A percentile compares a stretch with the other conserved stretches of the same genome.
phyloP scores from a whole-genome alignment of 2,113 vertebrate species.

The Halcyon senegalensis region DNA sequence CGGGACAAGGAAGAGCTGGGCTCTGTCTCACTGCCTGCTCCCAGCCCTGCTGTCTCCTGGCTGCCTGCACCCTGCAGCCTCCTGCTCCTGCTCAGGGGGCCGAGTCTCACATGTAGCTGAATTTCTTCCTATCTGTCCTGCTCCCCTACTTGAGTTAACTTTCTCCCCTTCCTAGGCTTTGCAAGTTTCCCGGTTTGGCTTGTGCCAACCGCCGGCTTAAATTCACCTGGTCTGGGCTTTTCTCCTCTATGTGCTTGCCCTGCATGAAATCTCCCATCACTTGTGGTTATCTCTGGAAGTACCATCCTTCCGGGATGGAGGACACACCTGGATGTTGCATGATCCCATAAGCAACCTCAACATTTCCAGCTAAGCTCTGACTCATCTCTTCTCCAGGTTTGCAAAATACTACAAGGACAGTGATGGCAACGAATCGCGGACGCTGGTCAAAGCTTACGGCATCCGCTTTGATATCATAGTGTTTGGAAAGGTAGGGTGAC shows the following conservation, averaged over 20 bases:
- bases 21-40: background rate
- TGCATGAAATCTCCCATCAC: background rate
- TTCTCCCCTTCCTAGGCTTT: background rate
- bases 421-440: slow-evolving; percentile 75
- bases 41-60: slow-evolving; percentile 50
- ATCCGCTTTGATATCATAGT: slow-evolving; percentile 89
- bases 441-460: slow-evolving; percentile 85
- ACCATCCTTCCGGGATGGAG: background rate
- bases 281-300: background rate
- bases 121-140: background rate
- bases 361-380: background rate
- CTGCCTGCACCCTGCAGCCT: slow-evolving; percentile 6
- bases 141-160: background rate
- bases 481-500: slow-evolving; percentile 83
- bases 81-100: background rate
- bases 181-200: background rate
- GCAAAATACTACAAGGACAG: slow-evolving; percentile 83
- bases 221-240: background rate
- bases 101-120: background rate
- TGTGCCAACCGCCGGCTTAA: background rate
- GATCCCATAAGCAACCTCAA: background rate
- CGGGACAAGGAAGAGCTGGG: background rate
- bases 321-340: background rate
- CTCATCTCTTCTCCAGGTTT: slow-evolving; percentile 75
- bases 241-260: background rate